Conservation (phyloP, 2,113 vertebrate species). For the Dendropsophus ebraccatus region DNA sequence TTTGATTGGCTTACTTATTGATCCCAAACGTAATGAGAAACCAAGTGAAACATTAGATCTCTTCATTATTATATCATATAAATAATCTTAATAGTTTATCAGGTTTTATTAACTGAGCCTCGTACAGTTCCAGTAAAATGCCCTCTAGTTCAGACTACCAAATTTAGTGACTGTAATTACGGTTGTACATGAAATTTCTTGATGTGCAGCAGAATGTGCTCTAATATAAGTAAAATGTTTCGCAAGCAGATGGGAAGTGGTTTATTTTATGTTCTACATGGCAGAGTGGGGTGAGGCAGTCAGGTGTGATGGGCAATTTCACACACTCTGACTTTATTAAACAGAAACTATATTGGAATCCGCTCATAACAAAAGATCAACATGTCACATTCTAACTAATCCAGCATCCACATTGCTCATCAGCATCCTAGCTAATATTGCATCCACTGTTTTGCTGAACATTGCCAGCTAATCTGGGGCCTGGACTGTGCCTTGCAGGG, state of each 20-base stretch:
- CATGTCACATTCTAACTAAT: slow-evolving; percentile 56
- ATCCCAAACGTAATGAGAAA: neutral
- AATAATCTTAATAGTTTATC: slow-evolving; percentile 42
- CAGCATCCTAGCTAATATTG: slow-evolving; percentile 44
- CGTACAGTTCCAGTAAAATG: neutral
- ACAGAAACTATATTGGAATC: slow-evolving; percentile 59
- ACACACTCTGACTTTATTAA: slow-evolving; percentile 59
- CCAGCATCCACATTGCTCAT: slow-evolving; percentile 48
- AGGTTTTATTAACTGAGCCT: slow-evolving; percentile 40
- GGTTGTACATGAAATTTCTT: slow-evolving; percentile 33
- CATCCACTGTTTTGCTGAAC: slow-evolving; percentile 20
- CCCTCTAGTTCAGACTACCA: slow-evolving; percentile 32
- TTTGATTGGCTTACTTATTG: neutral
- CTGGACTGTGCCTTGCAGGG: neutral
- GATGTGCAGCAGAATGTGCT: slow-evolving; percentile 33
- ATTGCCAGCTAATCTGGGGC: slow-evolving; percentile 23
- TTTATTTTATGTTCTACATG: slow-evolving; percentile 50
- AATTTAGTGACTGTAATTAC: slow-evolving; percentile 40
- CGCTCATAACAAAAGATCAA: slow-evolving; percentile 58
- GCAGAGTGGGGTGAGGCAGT: slow-evolving; percentile 52
- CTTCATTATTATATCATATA: neutral
- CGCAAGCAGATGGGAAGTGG: slow-evolving; percentile 55
- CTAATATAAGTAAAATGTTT: slow-evolving; percentile 52
- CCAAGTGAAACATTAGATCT: slow-evolving; percentile 16
- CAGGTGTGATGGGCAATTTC: slow-evolving; percentile 60